Base-by-base conservation (phyloP, 2,113 vertebrate genomes). In the Nibea coibor region DNA sequence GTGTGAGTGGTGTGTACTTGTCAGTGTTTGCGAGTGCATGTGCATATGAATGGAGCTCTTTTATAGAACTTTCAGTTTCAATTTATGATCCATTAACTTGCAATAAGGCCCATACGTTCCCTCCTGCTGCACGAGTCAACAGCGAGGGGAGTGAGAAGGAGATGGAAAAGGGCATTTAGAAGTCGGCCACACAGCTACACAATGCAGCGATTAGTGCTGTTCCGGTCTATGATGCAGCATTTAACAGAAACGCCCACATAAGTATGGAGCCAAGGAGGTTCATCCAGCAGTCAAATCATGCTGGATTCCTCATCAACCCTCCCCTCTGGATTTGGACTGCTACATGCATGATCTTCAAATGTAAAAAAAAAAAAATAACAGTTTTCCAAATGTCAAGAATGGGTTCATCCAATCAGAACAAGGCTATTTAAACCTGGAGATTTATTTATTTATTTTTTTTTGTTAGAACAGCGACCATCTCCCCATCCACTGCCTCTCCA, bases 41-140 rank as follows among this genome's bases (percentile, higher is more conserved):
- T 59, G 56, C 62, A 78, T 80, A 73, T 71, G 31, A 83, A 77
- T 76, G 54, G 22, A 65, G 73, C 47, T 74, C 57, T 75, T 87
- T 81, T 76, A 89, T 75, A 74, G 72, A 80, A 80, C 85, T 89
- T 92, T 89, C 86, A 71, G 68, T 75, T 90, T 83, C 88, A 70
- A 90, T 93, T 91, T 90, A 89, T 83, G 84, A 89, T 83, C 85
- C 86, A 89, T 91, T 91, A 91, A 78, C 84, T 82, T 83, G 78
- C 85, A 82, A 85, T 88, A 90, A 92, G 87, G 62, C 72, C 78
- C 87, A 75, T 86, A 87, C 59, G 57, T 80, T 90, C 65, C 81
- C 82, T 72, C 51, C 62, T 84, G 68, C 72, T 61, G 22, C 28
- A 63, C 76, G 74, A 80, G 78, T 83, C 69, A 88, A 72, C 84